Evolutionary conservation across 2,113 vertebrate species (phyloP).

Genomic region (Atherinomorus stipes): DNA sequence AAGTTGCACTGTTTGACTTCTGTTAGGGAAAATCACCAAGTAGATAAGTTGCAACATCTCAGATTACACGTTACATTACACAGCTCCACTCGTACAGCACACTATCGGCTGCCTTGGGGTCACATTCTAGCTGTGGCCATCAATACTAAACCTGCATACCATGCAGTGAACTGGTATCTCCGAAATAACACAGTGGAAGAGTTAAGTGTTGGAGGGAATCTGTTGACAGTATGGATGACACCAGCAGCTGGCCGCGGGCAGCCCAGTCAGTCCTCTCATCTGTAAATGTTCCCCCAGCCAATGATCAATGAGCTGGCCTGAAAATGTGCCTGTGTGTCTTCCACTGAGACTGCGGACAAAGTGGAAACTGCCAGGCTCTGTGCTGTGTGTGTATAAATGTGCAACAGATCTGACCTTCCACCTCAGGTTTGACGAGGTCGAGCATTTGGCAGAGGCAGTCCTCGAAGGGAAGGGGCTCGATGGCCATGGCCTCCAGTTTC

Average conservation of each 20-base stretch:
- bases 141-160: constrained; percentile 33
- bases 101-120: constrained; percentile 19
- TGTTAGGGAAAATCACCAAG: background rate
- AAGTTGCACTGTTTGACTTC: background rate
- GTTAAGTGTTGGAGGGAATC: constrained; percentile 35
- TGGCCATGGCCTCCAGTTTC: constrained; percentile 90
- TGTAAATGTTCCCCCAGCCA: constrained; percentile 20
- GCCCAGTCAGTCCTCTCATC: constrained; percentile 26
- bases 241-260: constrained; percentile 41
- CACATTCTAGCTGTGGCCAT: constrained; percentile 50
- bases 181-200: constrained; percentile 21
- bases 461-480: constrained; percentile 94
- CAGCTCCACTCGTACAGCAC: background rate
- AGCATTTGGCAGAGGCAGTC: constrained; percentile 98
- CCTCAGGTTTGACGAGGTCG: constrained; percentile 91
- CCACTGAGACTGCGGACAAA: background rate
- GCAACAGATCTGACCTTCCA: constrained; percentile 82
- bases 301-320: constrained; percentile 33
- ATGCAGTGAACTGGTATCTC: constrained; percentile 24
- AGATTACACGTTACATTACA: constrained; percentile 22
- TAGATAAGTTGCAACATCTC: constrained; percentile 14
- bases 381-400: constrained; percentile 21
- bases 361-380: background rate
- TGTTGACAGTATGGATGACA: constrained; percentile 47
- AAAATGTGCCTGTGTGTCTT: constrained; percentile 4